Conservation (phyloP, 2,888 invertebrate genomes). For the Phragmatobia fuliginosa region DNA sequence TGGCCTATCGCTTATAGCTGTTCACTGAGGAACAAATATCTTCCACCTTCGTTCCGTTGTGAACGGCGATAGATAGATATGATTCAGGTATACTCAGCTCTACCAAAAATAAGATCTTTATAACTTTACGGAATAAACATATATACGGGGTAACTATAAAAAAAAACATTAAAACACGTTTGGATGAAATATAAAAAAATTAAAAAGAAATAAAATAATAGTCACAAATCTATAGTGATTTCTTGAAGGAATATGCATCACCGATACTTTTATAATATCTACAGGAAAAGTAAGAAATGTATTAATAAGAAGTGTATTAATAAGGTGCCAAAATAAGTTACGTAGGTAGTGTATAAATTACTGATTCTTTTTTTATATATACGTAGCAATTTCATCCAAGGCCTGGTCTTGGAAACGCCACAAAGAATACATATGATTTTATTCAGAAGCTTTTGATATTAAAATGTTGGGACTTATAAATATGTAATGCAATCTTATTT, state of each 20-base stretch:
- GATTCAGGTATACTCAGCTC: too few relatives aligned
- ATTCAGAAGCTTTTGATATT: slow-evolving; percentile 72
- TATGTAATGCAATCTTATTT: slow-evolving; percentile 76
- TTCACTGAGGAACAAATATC: too few relatives aligned
- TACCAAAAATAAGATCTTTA: too few relatives aligned
- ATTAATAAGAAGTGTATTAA: slow-evolving; percentile 15
- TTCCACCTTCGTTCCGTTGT: too few relatives aligned
- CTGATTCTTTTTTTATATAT: slow-evolving; percentile 29
- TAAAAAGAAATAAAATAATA: background rate
- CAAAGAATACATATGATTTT: slow-evolving; percentile 64
- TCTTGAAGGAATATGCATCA: background rate
- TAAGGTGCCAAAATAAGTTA: slow-evolving; percentile 7
- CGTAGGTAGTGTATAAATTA: slow-evolving; percentile 25
- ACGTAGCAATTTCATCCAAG: slow-evolving; percentile 34
- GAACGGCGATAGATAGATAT: too few relatives aligned
- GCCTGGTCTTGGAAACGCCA: slow-evolving; percentile 35
- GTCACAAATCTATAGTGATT: background rate
- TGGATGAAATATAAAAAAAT: too few relatives aligned
- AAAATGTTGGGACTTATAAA: slow-evolving; percentile 74
- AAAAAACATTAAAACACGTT: too few relatives aligned
- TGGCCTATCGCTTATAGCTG: too few relatives aligned
- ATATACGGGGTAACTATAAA: too few relatives aligned
- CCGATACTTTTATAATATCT: background rate
- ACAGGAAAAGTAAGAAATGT: slow-evolving; percentile 6
- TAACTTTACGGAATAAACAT: too few relatives aligned